phyloP scores from a whole-genome alignment of 23 tunicate species.

The Ascidia mentula region DNA sequence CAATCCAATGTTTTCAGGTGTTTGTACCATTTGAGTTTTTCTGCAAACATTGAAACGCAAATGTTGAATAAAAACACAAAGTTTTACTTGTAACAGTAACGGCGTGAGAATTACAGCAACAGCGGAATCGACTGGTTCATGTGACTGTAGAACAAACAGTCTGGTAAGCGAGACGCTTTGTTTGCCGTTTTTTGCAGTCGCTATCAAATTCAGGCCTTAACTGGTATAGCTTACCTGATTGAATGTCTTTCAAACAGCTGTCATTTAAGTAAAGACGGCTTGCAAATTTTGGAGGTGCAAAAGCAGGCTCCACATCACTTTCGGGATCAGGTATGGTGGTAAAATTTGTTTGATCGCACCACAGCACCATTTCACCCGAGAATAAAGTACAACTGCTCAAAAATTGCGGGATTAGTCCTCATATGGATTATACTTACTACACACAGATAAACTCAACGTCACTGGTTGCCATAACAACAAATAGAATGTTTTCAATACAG shows the following conservation, averaged over 20 bases:
- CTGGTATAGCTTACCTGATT: not conserved
- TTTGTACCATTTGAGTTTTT: not conserved
- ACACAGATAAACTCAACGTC: no score
- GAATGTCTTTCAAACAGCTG: conserved; percentile 24
- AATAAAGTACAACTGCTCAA: not conserved
- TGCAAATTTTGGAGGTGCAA: conserved; percentile 24
- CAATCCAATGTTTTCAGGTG: not conserved
- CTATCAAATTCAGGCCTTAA: not conserved
- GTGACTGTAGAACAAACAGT: not conserved
- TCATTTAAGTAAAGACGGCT: conserved; percentile 22
- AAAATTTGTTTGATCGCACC: conserved; percentile 46
- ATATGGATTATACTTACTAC: not conserved
- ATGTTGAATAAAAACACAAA: no score
- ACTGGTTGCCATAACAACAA: no score
- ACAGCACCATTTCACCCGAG: conserved; percentile 3
- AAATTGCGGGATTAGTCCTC: not conserved
- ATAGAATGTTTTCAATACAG: no score
- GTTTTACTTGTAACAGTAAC: no score
- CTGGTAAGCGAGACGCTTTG: not conserved
- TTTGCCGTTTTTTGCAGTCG: not conserved
- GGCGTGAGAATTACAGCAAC: no score
- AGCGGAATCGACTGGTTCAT: no score
- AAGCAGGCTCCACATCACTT: conserved; percentile 16
- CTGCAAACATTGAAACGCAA: not conserved
- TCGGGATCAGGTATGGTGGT: not conserved